A percentile compares a stretch with the other conserved stretches of the same genome.
These are phyloP conservation scores for Spatula clypeata DNA, from an alignment of 2,797 vertebrate species.

Conservation along the genomic window DNA sequence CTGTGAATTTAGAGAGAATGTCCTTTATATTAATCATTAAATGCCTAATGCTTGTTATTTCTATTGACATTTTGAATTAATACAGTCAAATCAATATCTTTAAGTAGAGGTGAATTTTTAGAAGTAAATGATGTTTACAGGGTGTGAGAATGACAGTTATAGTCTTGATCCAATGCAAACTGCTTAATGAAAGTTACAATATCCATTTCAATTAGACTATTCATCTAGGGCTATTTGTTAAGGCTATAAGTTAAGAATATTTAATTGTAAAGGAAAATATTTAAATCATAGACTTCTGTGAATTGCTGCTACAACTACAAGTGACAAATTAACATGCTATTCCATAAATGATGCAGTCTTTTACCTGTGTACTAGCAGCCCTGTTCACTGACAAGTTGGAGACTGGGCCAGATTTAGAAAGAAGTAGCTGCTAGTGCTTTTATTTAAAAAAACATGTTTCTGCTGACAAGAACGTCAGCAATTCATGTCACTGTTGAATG, in stretches of 20 bases:
- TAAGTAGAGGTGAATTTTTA: background rate
- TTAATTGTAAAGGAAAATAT: background rate
- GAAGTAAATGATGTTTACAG: background rate
- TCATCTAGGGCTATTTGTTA: background rate
- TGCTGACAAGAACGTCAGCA: background rate
- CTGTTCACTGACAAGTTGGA: background rate
- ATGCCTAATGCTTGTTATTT: constrained; percentile 11
- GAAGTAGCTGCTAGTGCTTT: background rate
- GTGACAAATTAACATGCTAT: background rate
- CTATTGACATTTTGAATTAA: background rate
- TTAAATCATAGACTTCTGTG: background rate
- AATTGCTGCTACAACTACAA: background rate
- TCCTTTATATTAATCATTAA: background rate
- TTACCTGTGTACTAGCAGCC: accelerated
- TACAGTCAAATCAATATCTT: background rate
- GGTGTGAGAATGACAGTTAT: background rate
- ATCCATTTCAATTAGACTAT: background rate
- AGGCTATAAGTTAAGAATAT: background rate
- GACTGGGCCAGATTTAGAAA: background rate
- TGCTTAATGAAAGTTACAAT: background rate
- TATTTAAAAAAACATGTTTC: background rate
- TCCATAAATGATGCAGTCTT: background rate
- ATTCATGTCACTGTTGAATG: background rate
- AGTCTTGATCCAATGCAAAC: background rate
- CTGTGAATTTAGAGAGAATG: background rate